Conservation (phyloP, 64 coral and sea anemone genomes). For the Stichodactyla helianthus region DNA sequence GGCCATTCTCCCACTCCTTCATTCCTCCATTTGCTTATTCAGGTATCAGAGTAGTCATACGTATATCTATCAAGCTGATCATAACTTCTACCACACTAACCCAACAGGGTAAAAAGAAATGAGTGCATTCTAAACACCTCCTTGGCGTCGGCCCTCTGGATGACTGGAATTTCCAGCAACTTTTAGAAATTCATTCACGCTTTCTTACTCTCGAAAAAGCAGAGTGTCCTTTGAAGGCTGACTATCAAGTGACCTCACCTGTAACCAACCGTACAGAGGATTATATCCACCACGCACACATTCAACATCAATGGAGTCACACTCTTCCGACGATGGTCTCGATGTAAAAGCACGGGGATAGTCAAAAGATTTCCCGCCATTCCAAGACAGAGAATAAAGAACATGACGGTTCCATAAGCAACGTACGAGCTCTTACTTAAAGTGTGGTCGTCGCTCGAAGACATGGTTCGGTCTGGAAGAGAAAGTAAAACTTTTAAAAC, state of each 20-base stretch:
- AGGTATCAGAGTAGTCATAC: too few relatives aligned
- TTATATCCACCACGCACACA: conserved; percentile 29
- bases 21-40: too few relatives aligned
- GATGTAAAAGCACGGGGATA: conserved; percentile 32
- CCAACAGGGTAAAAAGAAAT: too few relatives aligned
- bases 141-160: too few relatives aligned
- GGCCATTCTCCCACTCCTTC: too few relatives aligned
- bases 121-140: too few relatives aligned
- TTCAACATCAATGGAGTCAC: conserved; percentile 47
- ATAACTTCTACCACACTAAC: too few relatives aligned
- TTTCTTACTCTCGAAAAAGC: too few relatives aligned
- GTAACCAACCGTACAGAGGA: neutral
- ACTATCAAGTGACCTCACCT: neutral
- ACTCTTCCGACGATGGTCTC: conserved; percentile 36
- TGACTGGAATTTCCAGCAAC: too few relatives aligned
- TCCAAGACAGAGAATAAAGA: conserved; percentile 40
- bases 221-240: neutral
- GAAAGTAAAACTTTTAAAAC: too few relatives aligned
- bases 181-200: too few relatives aligned
- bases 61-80: too few relatives aligned
- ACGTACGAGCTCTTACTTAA: conserved; percentile 4
- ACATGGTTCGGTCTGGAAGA: neutral
- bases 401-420: conserved; percentile 43
- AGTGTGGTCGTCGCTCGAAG: neutral
- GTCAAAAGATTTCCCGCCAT: conserved; percentile 39